Evolutionary conservation across 2,888 invertebrate genomes (phyloP).

Genomic region (Conus canariensis): DNA sequence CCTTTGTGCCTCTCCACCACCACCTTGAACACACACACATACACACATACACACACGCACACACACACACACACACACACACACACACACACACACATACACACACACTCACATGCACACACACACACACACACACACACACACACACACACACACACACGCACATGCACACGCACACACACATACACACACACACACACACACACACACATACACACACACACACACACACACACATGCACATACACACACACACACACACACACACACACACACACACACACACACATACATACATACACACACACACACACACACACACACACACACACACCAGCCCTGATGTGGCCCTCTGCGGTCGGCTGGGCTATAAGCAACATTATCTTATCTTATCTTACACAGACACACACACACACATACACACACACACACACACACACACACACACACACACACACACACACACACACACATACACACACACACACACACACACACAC

Average conservation of each 20-base stretch:
- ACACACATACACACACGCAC: too few species aligned
- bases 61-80: too few species aligned
- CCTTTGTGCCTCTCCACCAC: too few species aligned
- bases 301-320: neutral
- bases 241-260: neutral
- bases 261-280: neutral
- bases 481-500: neutral
- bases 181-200: neutral
- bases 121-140: neutral
- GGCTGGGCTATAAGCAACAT: too few species aligned
- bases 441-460: conserved; percentile 20
- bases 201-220: neutral
- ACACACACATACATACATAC: neutral
- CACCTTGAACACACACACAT: too few species aligned
- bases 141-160: conserved; percentile 3
- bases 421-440: conserved; percentile 15
- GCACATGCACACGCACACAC: neutral
- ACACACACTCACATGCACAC: neutral
- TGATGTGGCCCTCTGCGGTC: too few species aligned
- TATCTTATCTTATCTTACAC: too few species aligned
- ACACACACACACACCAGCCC: conserved; percentile 10
- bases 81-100: neutral
- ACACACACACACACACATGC: conserved; percentile 9
- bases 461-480: neutral
- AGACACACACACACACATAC: neutral